Conservation (phyloP, 2,888 invertebrate genomes). For the Sminthurinus aureus region DNA sequence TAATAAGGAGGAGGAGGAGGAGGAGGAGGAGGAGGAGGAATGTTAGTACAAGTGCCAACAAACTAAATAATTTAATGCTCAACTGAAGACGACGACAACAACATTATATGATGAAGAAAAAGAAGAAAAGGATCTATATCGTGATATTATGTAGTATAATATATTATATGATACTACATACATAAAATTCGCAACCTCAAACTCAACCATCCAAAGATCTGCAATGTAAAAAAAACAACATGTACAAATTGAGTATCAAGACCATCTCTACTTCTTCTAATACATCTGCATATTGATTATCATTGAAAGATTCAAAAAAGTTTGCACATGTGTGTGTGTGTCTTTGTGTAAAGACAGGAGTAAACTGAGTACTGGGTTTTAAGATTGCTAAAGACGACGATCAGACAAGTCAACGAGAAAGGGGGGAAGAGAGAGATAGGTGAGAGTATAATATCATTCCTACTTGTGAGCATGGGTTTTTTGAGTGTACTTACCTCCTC, state of each 20-base stretch:
- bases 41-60: too few species aligned
- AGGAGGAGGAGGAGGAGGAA: too few species aligned
- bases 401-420: constrained; percentile 13
- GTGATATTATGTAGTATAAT: too few species aligned
- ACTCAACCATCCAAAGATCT: too few species aligned
- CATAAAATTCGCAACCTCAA: too few species aligned
- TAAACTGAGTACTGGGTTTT: not conserved
- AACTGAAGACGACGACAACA: too few species aligned
- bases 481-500: constrained; percentile 27
- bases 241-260: constrained; percentile 13
- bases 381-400: not conserved
- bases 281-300: constrained; percentile 30
- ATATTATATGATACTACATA: too few species aligned
- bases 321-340: not conserved
- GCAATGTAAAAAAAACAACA: not conserved
- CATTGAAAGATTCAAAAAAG: constrained; percentile 4
- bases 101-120: too few species aligned
- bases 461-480: not conserved
- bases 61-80: too few species aligned
- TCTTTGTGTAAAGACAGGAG: not conserved
- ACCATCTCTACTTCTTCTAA: not conserved
- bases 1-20: too few species aligned
- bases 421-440: not conserved
- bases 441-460: constrained; percentile 22
- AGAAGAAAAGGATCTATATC: too few species aligned